Base-by-base conservation (phyloP, 1,140 invertebrate species). In the Leptinotarsa lineolata region DNA sequence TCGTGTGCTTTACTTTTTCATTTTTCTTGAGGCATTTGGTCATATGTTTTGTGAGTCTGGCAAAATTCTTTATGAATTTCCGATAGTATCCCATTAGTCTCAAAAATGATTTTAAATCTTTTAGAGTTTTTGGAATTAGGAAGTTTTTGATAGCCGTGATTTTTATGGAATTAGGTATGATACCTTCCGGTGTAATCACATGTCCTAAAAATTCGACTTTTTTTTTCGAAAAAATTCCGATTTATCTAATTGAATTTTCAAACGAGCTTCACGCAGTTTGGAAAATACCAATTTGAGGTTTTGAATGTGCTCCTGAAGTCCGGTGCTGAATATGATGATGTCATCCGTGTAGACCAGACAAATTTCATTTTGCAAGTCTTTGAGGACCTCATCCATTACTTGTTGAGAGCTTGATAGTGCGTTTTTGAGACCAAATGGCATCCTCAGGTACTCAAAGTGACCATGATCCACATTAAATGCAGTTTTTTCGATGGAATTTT, bases 381-480 rank as follows among this genome's bases (percentile, higher is more conserved):
- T n/a, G n/a, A n/a, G n/a, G n/a, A n/a, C n/a, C n/a, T n/a, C n/a
- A n/a, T n/a, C n/a, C n/a, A n/a, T n/a, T n/a, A n/a, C n/a, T n/a
- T n/a, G n/a, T n/a, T n/a, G n/a, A 20, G 22, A 69, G 2, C 1
- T 21, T 5, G 18, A n/a, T n/a, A 44, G 20, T 0, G 68, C 15
- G 12, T 69, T 69, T 69, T 59, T 48, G 30, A 54, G 20, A n/a
- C 46, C 39, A 22, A 69, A 69, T 16, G 44, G 68, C 68, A 69
- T 58, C 12, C 46, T 58, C 8, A 76, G 75, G 70, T 77, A 86
- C 66, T 86, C 78, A 44, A 69, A 85, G 58, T 81, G 78, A 2
- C 80, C 81, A 8, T 77, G 67, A n/a, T 71, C 70, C 6, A 79
- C 81, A 0, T 68, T 77, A 70, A 87, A 87, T 1, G 83, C 85